phyloP scores from a whole-genome alignment of 2,113 vertebrate genomes.

The Nannospalax galili region DNA sequence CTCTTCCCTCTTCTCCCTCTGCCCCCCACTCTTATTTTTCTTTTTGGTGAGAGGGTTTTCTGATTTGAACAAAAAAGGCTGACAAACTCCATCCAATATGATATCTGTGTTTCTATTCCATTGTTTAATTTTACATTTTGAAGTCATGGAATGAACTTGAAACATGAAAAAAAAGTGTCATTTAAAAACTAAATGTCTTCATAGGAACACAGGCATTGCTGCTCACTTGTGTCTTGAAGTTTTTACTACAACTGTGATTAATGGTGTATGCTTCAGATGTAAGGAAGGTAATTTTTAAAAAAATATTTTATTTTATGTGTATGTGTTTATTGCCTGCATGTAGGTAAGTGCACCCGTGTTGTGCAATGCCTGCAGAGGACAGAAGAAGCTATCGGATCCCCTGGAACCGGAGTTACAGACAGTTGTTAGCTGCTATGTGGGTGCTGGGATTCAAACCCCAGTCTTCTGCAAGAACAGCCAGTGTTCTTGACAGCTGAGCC shows the following conservation, averaged over 20 bases:
- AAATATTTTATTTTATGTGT: too few species aligned
- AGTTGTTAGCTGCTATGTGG: too few species aligned
- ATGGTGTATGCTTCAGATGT: neutral
- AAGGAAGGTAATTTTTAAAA: neutral
- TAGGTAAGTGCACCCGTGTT: too few species aligned
- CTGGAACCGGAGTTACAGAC: too few species aligned
- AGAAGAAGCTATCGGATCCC: too few species aligned
- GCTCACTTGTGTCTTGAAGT: neutral
- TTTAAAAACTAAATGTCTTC: conserved; percentile 5
- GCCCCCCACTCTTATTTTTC: too few species aligned
- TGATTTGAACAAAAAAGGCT: neutral
- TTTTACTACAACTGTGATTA: neutral
- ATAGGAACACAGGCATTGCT: neutral
- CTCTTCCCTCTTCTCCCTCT: neutral
- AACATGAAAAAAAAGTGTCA: neutral
- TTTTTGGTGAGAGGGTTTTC: neutral
- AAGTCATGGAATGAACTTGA: neutral
- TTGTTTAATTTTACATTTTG: conserved; percentile 52
- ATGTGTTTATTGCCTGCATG: too few species aligned
- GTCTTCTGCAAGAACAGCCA: too few species aligned
- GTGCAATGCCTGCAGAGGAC: too few species aligned
- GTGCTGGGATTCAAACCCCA: too few species aligned
- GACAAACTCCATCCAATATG: neutral
- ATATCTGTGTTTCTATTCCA: conserved; percentile 10
- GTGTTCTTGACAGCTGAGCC: too few species aligned